Evolutionary conservation across 2,113 vertebrate genomes (phyloP), one percentile per base, ranked within the genome.

Genomic region (Anolis sagrei): DNA sequence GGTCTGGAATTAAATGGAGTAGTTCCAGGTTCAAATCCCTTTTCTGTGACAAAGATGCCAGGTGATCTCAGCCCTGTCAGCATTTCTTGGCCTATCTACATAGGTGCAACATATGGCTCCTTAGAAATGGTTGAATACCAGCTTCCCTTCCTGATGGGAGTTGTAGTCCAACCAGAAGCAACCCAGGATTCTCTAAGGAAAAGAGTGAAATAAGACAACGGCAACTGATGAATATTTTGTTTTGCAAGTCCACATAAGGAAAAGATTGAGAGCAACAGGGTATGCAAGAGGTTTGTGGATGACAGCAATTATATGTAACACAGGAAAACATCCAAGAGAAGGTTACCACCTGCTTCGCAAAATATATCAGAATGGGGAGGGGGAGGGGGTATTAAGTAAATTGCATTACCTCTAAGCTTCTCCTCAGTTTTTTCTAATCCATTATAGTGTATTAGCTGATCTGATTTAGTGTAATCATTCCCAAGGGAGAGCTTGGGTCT

Each of bases 391-490:
- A 25, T 72, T 10, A 81, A 91, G 81, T 83, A 89, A 69, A 77
- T 93, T 73, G 11, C 79, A 83, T 90, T 6, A 78, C 32, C 11
- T 10, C 48, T 85, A 82, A 89, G 34, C 81, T 1, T 0, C 69
- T 81, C 86, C 69, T 81, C 84, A 39, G 85, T 78, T 90, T 87
- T 80, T 91, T 84, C 87, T 93, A 92, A 95, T 89, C 88, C 77
- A 21, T 74, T 76, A 19, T 81, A 90, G 70, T 80, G 70, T 87
- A 88, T 94, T 93, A 90, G 77, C 84, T 88, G 88, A 90, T 93
- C 72, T 93, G 89, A 87, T 34, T 81, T 84, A 87, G 85, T 85
- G 88, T 94, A 93, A 94, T 93, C 84, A 91, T 91, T 82, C 62
- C 87, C 87, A 91, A 91, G 90, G 88, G 87, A 94, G 79, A 68